A percentile compares a stretch with the other conserved stretches of the same genome.
These are phyloP conservation scores for Chrysina gloriosa DNA, from an alignment of 2,888 invertebrate genomes.

Conservation along the genomic window DNA sequence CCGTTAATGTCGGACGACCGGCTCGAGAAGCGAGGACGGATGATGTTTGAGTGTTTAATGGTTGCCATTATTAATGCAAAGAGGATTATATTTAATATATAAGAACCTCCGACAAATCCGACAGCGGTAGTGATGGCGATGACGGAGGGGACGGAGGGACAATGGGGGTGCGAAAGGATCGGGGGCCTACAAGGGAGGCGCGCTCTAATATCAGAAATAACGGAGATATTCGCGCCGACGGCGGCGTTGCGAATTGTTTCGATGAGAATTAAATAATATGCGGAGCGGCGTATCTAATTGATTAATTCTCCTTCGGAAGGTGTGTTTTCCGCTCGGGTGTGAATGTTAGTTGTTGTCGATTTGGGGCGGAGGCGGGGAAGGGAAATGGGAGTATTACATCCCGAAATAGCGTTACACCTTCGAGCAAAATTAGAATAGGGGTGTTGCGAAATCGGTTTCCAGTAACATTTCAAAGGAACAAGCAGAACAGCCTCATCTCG, in stretches of 20 bases:
- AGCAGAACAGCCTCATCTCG: too few species aligned
- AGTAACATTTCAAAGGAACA: too few species aligned
- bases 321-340: too few species aligned
- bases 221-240: neutral
- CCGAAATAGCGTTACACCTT: too few species aligned
- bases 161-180: neutral
- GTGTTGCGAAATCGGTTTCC: too few species aligned
- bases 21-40: slow-evolving; percentile 40
- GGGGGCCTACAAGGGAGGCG: too few species aligned
- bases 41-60: slow-evolving; percentile 56
- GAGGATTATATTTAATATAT: slow-evolving; percentile 57
- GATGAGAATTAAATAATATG: slow-evolving; percentile 12
- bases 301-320: too few species aligned
- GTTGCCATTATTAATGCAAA: slow-evolving; percentile 58
- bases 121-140: neutral
- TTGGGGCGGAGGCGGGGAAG: slow-evolving; percentile 4
- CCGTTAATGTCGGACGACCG: slow-evolving; percentile 53
- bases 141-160: neutral
- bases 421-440: too few species aligned
- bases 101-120: slow-evolving; percentile 39
- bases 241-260: slow-evolving; percentile 8
- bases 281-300: neutral
- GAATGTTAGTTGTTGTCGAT: too few species aligned
- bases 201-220: slow-evolving; percentile 17
- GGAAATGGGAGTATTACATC: too few species aligned